Percentiles rank a stretch among this genome's conserved stretches.
Evolutionary conservation across 2,113 vertebrate species (phyloP).

Genomic region (Gallinago jamesoni): DNA sequence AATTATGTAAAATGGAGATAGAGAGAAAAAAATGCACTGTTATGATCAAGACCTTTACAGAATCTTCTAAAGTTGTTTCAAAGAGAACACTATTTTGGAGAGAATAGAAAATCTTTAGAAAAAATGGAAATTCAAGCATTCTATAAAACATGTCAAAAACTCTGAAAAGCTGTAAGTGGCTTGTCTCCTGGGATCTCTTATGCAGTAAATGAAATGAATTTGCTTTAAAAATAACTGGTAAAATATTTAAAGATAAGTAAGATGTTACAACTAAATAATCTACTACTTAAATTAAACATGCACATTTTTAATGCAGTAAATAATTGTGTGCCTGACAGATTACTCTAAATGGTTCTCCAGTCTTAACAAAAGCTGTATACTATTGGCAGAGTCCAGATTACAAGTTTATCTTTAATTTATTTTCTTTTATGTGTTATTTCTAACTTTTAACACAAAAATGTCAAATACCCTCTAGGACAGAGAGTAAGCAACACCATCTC

Average conservation of each 20-base stretch:
- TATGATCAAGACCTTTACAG: background rate
- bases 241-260: slow-evolving; percentile 6
- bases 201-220: background rate
- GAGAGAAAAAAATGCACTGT: background rate
- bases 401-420: background rate
- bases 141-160: background rate
- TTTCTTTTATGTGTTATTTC: background rate
- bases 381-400: background rate
- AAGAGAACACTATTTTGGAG: background rate
- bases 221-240: background rate
- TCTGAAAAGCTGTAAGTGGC: background rate
- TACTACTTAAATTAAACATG: background rate
- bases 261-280: background rate
- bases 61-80: background rate
- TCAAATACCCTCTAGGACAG: background rate
- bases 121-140: background rate
- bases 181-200: background rate
- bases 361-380: background rate
- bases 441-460: background rate
- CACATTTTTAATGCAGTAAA: background rate
- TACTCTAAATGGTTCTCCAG: background rate
- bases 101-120: background rate
- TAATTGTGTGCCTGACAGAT: background rate
- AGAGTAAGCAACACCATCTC: background rate
- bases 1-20: background rate